Base-by-base conservation (phyloP, 2,113 vertebrate species). In the Erpornis zantholeuca region DNA sequence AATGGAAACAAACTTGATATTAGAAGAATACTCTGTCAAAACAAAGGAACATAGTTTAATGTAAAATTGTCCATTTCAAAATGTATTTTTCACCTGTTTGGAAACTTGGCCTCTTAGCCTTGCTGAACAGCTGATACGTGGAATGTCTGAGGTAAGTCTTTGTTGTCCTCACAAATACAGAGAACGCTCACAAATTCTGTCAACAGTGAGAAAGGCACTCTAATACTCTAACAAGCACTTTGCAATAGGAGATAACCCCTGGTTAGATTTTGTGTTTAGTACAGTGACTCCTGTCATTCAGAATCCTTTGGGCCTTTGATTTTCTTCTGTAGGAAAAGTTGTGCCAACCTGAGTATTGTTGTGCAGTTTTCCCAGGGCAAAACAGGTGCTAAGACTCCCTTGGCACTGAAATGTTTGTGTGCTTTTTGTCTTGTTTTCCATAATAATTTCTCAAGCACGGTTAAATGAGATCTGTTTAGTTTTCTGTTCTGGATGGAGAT, bases 401-500 rank as follows among this genome's bases (percentile, higher is more conserved):
- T 92, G 91, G 81, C 95, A 85, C 61, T 70, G 66, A 73, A 86
- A 63, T 69, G 54, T 89, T 88, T 95, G 79, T 92, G 70, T 87
- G 38, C 82, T 88, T 92, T 89, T 92, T 80, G 45, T 94, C 81
- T 93, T 89, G 42, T 87, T 95, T 93, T 89, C 75, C 21, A 6
- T 78, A 69, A 86, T 68, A 78, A 90, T 92, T 93, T 96, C 89
- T 95, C 85, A 93, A 93, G 90, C 75, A 40, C 15, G 3, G 71
- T 75, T 94, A 90, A 96, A 95, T 45, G 90, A 90, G 88, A 66
- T 86, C 64, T 86, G 85, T 93, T 90, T 90, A 86, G 88, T 90
- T 91, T 93, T 97, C 82, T 94, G 52, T 94, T 92, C 71, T 93
- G 82, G 90, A 86, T 88, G 76, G 92, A 78, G 94, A 95, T 95